These are phyloP conservation scores for Brachypteracias leptosomus DNA, from an alignment of 2,113 vertebrate species.

Conservation along the genomic window DNA sequence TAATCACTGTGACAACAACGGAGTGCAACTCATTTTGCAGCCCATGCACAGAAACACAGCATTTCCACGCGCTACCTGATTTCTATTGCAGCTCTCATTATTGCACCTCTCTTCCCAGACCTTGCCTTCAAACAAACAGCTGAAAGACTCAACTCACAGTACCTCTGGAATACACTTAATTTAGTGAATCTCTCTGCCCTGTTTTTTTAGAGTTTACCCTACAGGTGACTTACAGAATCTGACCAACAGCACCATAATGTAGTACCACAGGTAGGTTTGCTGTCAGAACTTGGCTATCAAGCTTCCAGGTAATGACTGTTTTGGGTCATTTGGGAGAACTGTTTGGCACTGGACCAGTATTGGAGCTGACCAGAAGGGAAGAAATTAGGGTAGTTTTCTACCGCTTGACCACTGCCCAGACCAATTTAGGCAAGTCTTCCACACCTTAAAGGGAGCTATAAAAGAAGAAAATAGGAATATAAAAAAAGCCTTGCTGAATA, in stretches of 20 bases:
- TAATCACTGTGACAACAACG: not conserved
- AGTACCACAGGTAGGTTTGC: not conserved
- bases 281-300: not conserved
- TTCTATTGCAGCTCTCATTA: not conserved
- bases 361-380: not conserved
- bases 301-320: not conserved
- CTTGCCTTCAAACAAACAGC: not conserved
- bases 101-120: not conserved
- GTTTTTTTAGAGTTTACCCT: not conserved
- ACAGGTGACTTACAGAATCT: not conserved
- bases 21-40: not conserved
- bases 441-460: not conserved
- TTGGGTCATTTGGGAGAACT: not conserved
- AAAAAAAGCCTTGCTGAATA: not conserved
- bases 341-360: not conserved
- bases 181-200: not conserved
- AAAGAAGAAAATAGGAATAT: not conserved
- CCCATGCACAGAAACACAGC: not conserved
- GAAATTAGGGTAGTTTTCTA: not conserved
- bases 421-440: not conserved
- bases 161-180: fast-evolving
- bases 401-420: not conserved
- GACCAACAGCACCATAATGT: not conserved
- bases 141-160: not conserved
- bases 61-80: not conserved